These are phyloP conservation scores for Dorcus hopei DNA, from an alignment of 2,888 invertebrate species.

Conservation along the genomic window DNA sequence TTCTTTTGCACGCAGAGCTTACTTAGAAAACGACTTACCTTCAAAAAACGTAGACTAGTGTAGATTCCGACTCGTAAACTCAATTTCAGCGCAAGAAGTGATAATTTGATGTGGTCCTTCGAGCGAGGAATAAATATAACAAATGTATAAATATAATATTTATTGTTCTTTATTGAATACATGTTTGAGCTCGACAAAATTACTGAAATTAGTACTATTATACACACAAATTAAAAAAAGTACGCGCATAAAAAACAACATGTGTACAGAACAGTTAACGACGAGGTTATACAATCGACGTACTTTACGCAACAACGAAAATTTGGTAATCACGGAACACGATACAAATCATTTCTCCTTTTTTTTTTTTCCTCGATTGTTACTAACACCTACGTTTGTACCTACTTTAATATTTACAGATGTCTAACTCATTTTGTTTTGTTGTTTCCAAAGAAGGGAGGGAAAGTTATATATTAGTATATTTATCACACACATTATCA, in stretches of 20 bases:
- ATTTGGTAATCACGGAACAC: constrained; percentile 5
- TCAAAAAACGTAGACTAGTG: too few species aligned
- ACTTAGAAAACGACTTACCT: too few species aligned
- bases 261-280: background rate
- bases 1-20: too few species aligned
- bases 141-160: constrained; percentile 34
- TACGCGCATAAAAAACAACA: background rate
- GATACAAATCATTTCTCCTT: constrained; percentile 26
- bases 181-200: constrained; percentile 26
- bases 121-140: background rate
- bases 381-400: constrained; percentile 34
- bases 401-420: constrained; percentile 23
- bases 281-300: background rate
- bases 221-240: constrained; percentile 10
- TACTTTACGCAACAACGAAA: background rate
- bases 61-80: too few species aligned
- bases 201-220: constrained; percentile 23
- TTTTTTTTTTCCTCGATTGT: constrained; percentile 31
- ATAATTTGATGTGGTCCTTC: too few species aligned
- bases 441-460: background rate
- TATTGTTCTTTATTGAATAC: constrained; percentile 29
- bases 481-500: constrained; percentile 30
- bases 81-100: too few species aligned
- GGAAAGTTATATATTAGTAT: constrained; percentile 2
- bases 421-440: background rate